Conservation (phyloP, 2,888 invertebrate genomes). For the Acleris laterana region DNA sequence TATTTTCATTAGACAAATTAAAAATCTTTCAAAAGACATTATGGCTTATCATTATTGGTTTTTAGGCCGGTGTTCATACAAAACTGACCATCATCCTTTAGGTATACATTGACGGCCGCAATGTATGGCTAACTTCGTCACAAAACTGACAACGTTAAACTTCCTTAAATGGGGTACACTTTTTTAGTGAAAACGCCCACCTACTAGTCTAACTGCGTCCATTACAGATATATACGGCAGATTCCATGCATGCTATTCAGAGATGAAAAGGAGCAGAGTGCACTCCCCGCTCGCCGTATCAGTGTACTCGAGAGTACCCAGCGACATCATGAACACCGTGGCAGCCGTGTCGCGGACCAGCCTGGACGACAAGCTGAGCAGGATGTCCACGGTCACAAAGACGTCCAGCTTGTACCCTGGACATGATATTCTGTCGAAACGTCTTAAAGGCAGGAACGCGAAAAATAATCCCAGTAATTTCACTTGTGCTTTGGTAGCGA, state of each 20-base stretch:
- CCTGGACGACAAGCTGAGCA: not conserved
- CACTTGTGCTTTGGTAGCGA: not conserved
- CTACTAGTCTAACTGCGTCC: not conserved
- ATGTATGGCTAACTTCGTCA: too few relatives aligned
- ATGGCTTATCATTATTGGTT: too few relatives aligned
- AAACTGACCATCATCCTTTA: too few relatives aligned
- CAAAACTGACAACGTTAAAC: too few relatives aligned
- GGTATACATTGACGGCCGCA: too few relatives aligned
- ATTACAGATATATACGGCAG: constrained; percentile 10
- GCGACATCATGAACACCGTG: not conserved
- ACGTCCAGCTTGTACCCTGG: constrained; percentile 9
- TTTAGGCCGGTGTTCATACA: too few relatives aligned
- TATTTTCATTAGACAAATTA: too few relatives aligned
- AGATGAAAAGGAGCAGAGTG: not conserved
- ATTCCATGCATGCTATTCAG: constrained; percentile 1
- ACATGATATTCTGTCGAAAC: constrained; percentile 11
- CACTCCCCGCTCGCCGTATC: not conserved
- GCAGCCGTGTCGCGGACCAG: not conserved
- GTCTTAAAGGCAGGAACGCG: not conserved
- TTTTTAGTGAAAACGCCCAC: too few relatives aligned
- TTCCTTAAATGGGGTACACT: too few relatives aligned
- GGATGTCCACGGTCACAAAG: constrained; percentile 4
- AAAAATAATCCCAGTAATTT: not conserved
- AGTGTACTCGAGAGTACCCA: not conserved
- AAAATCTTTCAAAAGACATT: too few relatives aligned